phyloP scores from a whole-genome alignment of 2,113 vertebrate genomes.

The Nycticryphes semicollaris region DNA sequence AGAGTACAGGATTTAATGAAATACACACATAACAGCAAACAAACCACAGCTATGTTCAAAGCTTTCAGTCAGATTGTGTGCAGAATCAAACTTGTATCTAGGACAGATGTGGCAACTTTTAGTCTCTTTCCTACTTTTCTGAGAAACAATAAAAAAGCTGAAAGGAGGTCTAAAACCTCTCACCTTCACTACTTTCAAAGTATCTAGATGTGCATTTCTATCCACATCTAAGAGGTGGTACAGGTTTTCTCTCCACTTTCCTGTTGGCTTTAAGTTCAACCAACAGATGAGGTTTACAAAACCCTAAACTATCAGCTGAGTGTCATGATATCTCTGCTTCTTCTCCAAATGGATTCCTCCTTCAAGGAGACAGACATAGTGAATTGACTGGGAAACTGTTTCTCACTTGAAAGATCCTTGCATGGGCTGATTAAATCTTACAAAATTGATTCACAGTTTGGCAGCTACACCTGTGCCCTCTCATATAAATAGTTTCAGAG shows the following conservation, averaged over 20 bases:
- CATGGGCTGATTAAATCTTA: background rate
- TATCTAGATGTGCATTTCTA: background rate
- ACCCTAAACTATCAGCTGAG: background rate
- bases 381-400: background rate
- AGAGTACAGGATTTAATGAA: conserved; percentile 43
- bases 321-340: background rate
- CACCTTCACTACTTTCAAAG: background rate
- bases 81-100: background rate
- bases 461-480: background rate
- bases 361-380: background rate
- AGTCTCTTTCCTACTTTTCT: background rate
- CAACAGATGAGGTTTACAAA: background rate
- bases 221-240: background rate
- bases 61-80: background rate
- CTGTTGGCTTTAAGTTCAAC: background rate
- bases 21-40: conserved; percentile 17
- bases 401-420: background rate
- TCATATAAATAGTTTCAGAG: background rate
- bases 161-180: background rate
- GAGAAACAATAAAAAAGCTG: background rate
- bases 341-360: background rate
- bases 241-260: background rate
- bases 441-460: background rate
- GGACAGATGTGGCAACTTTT: background rate
- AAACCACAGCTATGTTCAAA: conserved; percentile 4